Conservation (phyloP, 2,888 invertebrate species). For the Boloria euphrosyne region DNA sequence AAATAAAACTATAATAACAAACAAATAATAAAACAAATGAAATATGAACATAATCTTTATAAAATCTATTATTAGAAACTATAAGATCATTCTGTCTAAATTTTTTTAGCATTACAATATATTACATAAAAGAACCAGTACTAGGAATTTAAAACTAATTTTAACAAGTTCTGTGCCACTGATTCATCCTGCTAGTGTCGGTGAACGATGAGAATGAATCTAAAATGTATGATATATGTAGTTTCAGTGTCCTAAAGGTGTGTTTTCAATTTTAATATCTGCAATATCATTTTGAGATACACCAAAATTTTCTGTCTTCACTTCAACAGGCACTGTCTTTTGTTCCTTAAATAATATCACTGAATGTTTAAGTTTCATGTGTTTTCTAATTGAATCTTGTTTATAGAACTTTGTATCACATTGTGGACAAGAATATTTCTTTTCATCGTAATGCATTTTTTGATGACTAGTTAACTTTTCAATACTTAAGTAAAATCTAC, state of each 20-base stretch:
- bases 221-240: no score
- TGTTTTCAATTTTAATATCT: constrained; percentile 2
- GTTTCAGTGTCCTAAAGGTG: background rate
- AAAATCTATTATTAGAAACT: no score
- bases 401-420: constrained; percentile 57
- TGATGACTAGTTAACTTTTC: constrained; percentile 57
- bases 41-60: no score
- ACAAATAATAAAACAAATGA: no score
- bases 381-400: constrained; percentile 49
- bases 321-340: constrained; percentile 14
- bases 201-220: no score
- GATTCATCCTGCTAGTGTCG: no score
- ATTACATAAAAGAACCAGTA: no score
- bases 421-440: constrained; percentile 54
- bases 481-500: constrained; percentile 55
- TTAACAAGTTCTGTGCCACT: no score
- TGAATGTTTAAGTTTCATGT: constrained; percentile 44
- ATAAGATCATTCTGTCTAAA: no score
- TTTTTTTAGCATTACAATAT: no score
- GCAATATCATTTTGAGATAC: constrained; percentile 13
- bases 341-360: constrained; percentile 10
- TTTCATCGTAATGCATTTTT: constrained; percentile 57
- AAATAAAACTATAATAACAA: no score
- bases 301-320: constrained; percentile 27
- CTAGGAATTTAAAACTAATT: no score